Evolutionary conservation across 30 jellyfish, hydroid and myxozoan genomes (phyloP), one percentile per base, ranked within the genome.

Genomic region (Aurelia aurita): DNA sequence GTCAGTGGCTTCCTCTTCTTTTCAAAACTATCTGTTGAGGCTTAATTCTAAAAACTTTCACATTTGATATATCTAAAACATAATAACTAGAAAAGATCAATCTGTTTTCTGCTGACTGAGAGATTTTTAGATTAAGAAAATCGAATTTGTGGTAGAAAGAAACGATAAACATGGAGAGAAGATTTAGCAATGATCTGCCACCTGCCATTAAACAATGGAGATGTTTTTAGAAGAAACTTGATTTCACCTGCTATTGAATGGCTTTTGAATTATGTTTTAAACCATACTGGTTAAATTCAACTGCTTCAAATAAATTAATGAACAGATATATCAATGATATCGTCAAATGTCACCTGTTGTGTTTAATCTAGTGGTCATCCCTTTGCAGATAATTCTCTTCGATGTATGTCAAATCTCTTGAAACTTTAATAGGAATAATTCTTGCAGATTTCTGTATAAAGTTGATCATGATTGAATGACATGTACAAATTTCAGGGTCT

Each of bases 161-260:
- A 64, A 28, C 10, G 77, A 64, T 34, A 64, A 64, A 18, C 31
- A n/a, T 39, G 7, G 51, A 39, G 51, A 34, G 22, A 64, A 64
- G 77, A 19, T 55, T 16, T 55, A 18, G 67, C 67, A 55, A 22
- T 15, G 57, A 43, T 4, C 32, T 6, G 60, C 85, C 85, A 72
- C 85, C 85, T 72, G 73, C 85, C 32, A 19, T 53, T 55, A 10
- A 55, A 19, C 67, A 55, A 22, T 51, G 5, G 27, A 45, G 21
- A 49, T 47, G 29, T 53, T 21, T 23, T 72, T 21, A 1, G 27
- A 72, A 68, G 51, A 22, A 68, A 27, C 32, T 44, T 26, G 79
- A 35, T 72, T 72, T 70, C 31, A 46, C 72, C 67, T 72, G 72
- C 59, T 27, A 31, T 72, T 39, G 72, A 49, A 72, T 51, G 5